Conservation (phyloP, 2,113 vertebrate genomes). For the Mionectes macconnelli region DNA sequence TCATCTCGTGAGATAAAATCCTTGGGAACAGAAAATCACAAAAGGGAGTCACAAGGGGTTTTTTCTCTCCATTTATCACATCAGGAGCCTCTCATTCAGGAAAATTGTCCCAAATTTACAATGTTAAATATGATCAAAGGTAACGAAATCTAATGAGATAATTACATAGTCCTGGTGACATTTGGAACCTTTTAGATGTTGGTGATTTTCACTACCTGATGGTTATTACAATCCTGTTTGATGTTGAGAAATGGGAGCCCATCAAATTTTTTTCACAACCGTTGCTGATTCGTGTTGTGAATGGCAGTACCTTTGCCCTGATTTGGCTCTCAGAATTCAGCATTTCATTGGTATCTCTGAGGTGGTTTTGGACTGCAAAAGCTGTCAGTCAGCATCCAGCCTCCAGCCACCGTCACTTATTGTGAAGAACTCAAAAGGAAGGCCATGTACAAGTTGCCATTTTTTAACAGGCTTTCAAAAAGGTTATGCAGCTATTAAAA, state of each 20-base stretch:
- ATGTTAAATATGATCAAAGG: not conserved
- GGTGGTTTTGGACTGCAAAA: not conserved
- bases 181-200: not conserved
- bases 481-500: not conserved
- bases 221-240: not conserved
- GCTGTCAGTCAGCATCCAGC: not conserved
- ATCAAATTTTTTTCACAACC: not conserved
- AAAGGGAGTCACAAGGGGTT: not conserved
- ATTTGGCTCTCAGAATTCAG: not conserved
- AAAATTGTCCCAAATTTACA: not conserved
- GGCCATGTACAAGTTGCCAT: not conserved
- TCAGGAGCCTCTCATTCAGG: not conserved
- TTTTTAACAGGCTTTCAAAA: not conserved
- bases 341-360: not conserved
- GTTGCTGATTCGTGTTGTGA: not conserved
- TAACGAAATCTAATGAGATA: not conserved
- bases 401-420: not conserved
- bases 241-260: not conserved
- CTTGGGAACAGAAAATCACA: not conserved
- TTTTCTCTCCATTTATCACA: not conserved
- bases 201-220: not conserved
- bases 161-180: not conserved
- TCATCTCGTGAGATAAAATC: not conserved
- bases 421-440: not conserved
- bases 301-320: not conserved